Base-by-base conservation (phyloP, 2,888 invertebrate genomes). In the Dascillus cervinus region DNA sequence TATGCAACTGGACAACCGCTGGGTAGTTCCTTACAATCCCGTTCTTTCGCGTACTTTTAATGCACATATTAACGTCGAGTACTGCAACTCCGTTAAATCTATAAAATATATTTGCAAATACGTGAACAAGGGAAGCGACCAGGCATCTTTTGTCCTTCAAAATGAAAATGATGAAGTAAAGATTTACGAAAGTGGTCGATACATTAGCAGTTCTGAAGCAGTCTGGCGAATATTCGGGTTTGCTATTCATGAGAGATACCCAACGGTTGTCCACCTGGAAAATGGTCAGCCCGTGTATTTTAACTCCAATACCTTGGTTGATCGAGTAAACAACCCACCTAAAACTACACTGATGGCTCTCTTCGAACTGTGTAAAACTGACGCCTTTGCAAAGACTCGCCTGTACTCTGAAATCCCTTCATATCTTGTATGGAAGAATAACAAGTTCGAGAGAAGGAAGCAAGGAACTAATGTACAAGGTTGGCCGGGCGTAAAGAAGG, bases 11-110 rank as follows among this genome's bases (percentile, higher is more conserved):
- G 58, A 58, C 28, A 60, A 61, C 46, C 35, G 51, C 15, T 60
- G 52, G 55, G 40, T 62, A 39, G 58, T 62, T 8, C 59, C 56
- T 13, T 56, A 55, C 46, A 52, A 41, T 4, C 58, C 56, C 8
- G 10, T 49, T 5, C 22, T 52, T 11, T 44, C 12, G 47, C 4
- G 8, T 6, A 17, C 17, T 17, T 17, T 37, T 22, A 44, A 58
- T 15, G 47, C 52, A 1, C 58, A 60, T 31, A 49, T 52, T 13
- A 59, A 58, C 34, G 54, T 58, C 19, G 53, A 62, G 31, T 42
- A 6, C 8, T 17, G 17, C 8, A 17, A 17, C 8, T 17, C 17
- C 8, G 17, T 17, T 8, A 17, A 17, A 17, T 17, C 17, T 8
- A 17, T 17, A 4, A 17, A 17, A 17, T 17, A 17, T 17, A 8